Base-by-base conservation (phyloP, 1,140 invertebrate genomes). In the Thalassaphorura encarpata region DNA sequence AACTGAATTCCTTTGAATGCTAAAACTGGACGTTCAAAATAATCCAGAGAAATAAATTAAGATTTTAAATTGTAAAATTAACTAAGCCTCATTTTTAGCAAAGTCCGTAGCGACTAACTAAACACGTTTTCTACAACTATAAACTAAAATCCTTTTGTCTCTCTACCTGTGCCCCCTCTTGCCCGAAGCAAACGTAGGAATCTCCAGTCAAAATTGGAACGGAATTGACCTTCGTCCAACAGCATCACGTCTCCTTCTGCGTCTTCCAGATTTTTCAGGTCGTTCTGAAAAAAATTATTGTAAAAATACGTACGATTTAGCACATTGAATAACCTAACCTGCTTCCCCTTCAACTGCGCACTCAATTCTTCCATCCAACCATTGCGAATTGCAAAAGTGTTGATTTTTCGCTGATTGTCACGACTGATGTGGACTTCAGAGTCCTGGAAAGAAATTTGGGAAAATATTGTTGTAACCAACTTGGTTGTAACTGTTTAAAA, bases 371-470 rank as follows among this genome's bases (percentile, higher is more conserved):
- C 87, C 62, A 92, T 77, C 71, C 85, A 85, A 2, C 89, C 89
- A 78, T 97, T 96, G 52, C 87, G 80, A 58, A 88, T 77, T 3
- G 95, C 94, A 75, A 97, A 98, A 71, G 85, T 85, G 71, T 97
- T 98, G 58, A 98, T 97, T 75, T 93, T 93, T 68, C 93, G 87
- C 74, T 98, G 95, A 76, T 97, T 94, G 73, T 97, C 92, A 69
- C 81, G 92, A 3, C 90, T 90, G 61, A 97, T 92, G 69, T 94
- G 85, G 53, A 93, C 86, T 76, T 96, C 91, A 51, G 82, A 83
- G 67, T 91, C 88, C 84, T 48, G 26, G n/a, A 51, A n/a, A 41
- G 6, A 23, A 28, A 27, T n/a, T n/a, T n/a, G n/a, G n/a, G n/a
- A n/a, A n/a, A n/a, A n/a, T n/a, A n/a, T n/a, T n/a, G n/a, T n/a